Evolutionary conservation across 2,888 invertebrate genomes (phyloP).

Genomic region (Leuctra nigra): DNA sequence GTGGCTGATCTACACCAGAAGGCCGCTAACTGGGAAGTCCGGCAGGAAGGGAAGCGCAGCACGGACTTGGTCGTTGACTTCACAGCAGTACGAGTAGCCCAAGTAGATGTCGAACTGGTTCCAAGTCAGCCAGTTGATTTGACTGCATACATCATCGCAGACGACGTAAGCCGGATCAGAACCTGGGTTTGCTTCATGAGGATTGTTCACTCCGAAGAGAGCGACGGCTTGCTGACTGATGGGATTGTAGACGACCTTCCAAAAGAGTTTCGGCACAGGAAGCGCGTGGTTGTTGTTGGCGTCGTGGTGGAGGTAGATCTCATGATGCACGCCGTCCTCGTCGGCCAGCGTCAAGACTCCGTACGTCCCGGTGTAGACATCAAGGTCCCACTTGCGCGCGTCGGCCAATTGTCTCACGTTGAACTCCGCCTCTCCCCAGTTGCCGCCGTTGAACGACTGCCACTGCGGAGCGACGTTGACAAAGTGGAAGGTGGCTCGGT

Average conservation of each 20-base stretch:
- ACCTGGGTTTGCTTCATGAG: background rate
- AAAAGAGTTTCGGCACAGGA: slow-evolving; percentile 51
- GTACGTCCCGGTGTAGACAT: slow-evolving; percentile 50
- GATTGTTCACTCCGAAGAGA: slow-evolving; percentile 17
- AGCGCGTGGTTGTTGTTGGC: slow-evolving; percentile 41
- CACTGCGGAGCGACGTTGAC: slow-evolving; percentile 62
- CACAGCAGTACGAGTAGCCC: slow-evolving; percentile 58
- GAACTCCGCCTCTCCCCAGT: slow-evolving; percentile 49
- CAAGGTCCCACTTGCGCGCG: slow-evolving; percentile 32
- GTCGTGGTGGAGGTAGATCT: slow-evolving; percentile 37
- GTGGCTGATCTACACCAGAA: slow-evolving; percentile 33
- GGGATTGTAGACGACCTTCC: slow-evolving; percentile 43
- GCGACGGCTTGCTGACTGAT: slow-evolving; percentile 6
- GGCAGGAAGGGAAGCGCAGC: slow-evolving; percentile 48
- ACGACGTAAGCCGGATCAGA: background rate
- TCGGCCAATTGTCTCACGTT: slow-evolving; percentile 43
- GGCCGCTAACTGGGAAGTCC: slow-evolving; percentile 42
- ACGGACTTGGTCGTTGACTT: slow-evolving; percentile 50
- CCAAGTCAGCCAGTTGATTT: slow-evolving; percentile 18
- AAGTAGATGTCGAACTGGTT: slow-evolving; percentile 38
- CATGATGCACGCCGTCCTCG: slow-evolving; percentile 29
- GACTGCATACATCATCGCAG: slow-evolving; percentile 39
- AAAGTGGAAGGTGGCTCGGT: slow-evolving; percentile 54
- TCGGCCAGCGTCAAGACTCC: slow-evolving; percentile 50
- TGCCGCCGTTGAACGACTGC: slow-evolving; percentile 54